These are phyloP conservation scores for Pandemis corylana DNA, from an alignment of 2,888 invertebrate species.

Conservation along the genomic window DNA sequence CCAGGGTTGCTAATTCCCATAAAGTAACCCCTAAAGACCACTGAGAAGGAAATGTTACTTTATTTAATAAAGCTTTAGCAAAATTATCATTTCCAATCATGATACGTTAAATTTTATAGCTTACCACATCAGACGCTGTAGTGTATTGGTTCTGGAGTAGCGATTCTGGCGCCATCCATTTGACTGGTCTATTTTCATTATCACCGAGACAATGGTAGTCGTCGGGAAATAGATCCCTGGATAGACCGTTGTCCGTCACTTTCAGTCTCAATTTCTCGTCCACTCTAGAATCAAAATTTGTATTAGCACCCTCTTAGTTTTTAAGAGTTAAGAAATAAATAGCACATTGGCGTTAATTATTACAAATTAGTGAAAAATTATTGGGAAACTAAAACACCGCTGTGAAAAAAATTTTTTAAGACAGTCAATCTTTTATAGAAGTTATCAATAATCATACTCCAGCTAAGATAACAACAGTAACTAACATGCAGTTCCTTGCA, in stretches of 20 bases:
- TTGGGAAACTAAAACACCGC: no score
- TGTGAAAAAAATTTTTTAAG: no score
- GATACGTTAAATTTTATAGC: conserved; percentile 50
- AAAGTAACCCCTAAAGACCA: conserved; percentile 98
- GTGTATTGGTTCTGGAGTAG: conserved; percentile 92
- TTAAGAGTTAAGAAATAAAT: no score
- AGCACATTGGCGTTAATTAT: no score
- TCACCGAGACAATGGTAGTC: conserved; percentile 98
- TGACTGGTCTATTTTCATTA: conserved; percentile 96
- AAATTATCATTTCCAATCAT: neutral
- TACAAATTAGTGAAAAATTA: no score
- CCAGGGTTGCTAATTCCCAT: conserved; percentile 97
- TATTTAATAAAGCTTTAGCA: neutral
- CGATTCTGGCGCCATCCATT: conserved; percentile 97
- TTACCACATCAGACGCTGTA: conserved; percentile 95
- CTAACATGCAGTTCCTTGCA: conserved; percentile 96
- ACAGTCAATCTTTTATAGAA: neutral
- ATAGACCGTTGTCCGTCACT: conserved; percentile 94
- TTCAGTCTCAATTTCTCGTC: conserved; percentile 92
- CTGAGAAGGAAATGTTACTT: conserved; percentile 70
- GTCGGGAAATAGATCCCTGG: conserved; percentile 95
- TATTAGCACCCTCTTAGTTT: neutral
- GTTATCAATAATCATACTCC: neutral
- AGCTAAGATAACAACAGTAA: conserved; percentile 49
- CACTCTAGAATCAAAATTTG: conserved; percentile 77